Percentiles rank a stretch among this genome's conserved stretches.
Evolutionary conservation across 2,797 vertebrate species (phyloP).

Genomic region (Botia almorhae): DNA sequence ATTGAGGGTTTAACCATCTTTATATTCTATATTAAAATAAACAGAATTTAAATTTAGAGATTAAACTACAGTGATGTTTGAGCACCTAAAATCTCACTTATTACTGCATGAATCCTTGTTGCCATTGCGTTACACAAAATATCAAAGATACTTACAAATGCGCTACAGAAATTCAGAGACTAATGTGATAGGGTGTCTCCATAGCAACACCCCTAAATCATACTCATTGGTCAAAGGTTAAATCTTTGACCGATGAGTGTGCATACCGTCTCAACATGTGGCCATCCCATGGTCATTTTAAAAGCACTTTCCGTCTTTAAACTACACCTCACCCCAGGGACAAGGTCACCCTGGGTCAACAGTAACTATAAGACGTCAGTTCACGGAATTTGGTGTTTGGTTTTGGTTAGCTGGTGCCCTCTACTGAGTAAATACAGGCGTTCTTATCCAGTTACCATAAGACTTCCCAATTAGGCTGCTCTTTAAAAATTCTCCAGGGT

Average conservation of each 20-base stretch:
- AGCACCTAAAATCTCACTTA: too few relatives aligned
- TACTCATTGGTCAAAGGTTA: neutral
- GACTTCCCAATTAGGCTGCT: neutral
- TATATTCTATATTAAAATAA: too few relatives aligned
- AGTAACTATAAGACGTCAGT: neutral
- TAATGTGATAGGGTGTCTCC: neutral
- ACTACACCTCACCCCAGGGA: neutral
- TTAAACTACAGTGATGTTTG: too few relatives aligned
- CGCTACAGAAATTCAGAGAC: neutral
- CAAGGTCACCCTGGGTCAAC: conserved; percentile 16
- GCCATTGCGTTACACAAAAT: too few relatives aligned
- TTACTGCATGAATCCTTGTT: too few relatives aligned
- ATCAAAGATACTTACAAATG: too few relatives aligned
- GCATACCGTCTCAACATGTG: conserved; percentile 1
- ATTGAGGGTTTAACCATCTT: too few relatives aligned
- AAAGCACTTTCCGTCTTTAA: conserved; percentile 2
- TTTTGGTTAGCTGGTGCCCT: conserved; percentile 34
- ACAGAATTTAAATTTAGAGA: too few relatives aligned
- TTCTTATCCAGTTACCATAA: conserved; percentile 35
- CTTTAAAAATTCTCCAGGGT: conserved; percentile 20
- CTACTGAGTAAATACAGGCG: conserved; percentile 52
- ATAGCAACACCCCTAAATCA: too few relatives aligned
- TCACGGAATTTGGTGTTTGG: neutral
- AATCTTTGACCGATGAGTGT: conserved; percentile 5
- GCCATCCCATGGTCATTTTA: neutral